Evolutionary conservation across 2,888 invertebrate genomes (phyloP).

Genomic region (Laothoe populi): DNA sequence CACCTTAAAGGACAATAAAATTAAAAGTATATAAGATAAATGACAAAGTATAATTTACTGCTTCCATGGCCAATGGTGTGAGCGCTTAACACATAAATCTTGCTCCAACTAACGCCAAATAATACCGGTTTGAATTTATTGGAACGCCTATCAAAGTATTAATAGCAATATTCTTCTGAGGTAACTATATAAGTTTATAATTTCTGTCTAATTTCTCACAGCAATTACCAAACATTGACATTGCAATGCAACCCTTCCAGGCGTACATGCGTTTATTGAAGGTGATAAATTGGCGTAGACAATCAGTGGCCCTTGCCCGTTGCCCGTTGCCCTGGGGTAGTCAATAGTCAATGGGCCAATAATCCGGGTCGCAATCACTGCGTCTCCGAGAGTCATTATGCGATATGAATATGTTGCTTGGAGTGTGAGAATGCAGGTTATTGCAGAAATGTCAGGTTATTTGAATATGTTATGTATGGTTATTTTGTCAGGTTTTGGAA

Average conservation of each 20-base stretch:
- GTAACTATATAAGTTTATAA: background rate
- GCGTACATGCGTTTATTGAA: constrained; percentile 7
- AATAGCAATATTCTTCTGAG: background rate
- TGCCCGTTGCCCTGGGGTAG: background rate
- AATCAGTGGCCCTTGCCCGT: constrained; percentile 11
- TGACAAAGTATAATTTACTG: no score
- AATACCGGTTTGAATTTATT: no score
- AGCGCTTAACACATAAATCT: no score
- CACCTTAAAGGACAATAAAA: no score
- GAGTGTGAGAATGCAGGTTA: background rate
- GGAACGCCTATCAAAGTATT: background rate
- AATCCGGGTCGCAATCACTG: constrained; percentile 39
- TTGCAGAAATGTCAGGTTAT: background rate
- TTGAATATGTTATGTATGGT: no score
- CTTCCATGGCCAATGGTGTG: no score
- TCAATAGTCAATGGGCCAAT: constrained; percentile 30
- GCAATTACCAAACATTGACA: background rate
- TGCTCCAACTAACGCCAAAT: no score
- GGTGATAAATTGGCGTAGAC: constrained; percentile 16
- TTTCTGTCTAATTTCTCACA: background rate
- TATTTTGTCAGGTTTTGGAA: no score
- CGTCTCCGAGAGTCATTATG: constrained; percentile 34
- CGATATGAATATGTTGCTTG: constrained; percentile 32
- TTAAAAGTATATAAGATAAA: no score
- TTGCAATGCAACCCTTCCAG: constrained; percentile 4